These are phyloP conservation scores for Halocynthia roretzi DNA, from an alignment of 23 tunicate genomes.

Conservation along the genomic window DNA sequence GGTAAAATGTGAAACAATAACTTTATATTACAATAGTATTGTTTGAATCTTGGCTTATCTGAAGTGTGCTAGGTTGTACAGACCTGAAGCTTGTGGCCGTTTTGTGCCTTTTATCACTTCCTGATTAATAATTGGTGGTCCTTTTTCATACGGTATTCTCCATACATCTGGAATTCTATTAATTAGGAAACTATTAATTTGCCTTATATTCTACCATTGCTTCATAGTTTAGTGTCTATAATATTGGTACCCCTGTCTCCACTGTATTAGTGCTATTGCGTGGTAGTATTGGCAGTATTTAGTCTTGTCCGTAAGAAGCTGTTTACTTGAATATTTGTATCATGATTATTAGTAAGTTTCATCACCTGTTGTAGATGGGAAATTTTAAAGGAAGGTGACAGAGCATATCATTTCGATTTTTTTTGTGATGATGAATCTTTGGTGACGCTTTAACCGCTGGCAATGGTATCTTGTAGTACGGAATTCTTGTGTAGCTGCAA, in stretches of 20 bases:
- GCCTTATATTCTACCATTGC: background rate
- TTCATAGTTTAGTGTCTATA: background rate
- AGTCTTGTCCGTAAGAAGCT: too few species aligned
- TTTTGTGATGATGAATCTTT: constrained; percentile 18
- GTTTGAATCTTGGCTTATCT: background rate
- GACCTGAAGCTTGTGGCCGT: constrained; percentile 70
- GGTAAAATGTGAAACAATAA: background rate
- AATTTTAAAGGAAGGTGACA: constrained; percentile 42
- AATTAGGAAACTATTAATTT: too few species aligned
- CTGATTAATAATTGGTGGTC: constrained; percentile 41
- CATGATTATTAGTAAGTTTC: too few species aligned
- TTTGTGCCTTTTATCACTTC: constrained; percentile 28
- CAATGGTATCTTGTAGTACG: too few species aligned
- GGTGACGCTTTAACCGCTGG: too few species aligned
- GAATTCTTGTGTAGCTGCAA: too few species aligned
- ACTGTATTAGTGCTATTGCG: background rate
- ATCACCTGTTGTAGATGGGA: constrained; percentile 64
- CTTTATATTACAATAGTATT: background rate
- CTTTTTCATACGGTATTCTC: constrained; percentile 56
- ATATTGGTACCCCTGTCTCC: background rate
- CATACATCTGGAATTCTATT: constrained; percentile 61
- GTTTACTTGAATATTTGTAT: too few species aligned
- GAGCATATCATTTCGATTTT: constrained; percentile 39
- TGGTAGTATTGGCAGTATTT: too few species aligned
- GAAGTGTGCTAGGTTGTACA: background rate